phyloP scores from a whole-genome alignment of 2,888 invertebrate genomes.

The Drosophila koepferae region DNA sequence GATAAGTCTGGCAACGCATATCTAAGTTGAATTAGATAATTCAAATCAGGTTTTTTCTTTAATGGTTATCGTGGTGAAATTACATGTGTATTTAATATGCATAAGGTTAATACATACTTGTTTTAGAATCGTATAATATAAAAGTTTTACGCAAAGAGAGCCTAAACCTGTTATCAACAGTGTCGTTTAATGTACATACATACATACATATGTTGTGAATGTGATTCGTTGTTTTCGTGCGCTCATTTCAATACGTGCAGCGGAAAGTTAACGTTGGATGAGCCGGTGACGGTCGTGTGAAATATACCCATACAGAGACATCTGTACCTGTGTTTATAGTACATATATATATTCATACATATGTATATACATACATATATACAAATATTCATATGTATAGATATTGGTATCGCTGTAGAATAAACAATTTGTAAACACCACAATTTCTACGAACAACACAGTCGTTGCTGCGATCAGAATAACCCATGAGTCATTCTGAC shows the following conservation, averaged over 20 bases:
- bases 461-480: slow-evolving; percentile 49
- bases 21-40: slow-evolving; percentile 25
- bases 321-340: slow-evolving; percentile 3
- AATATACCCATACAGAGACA: slow-evolving; percentile 3
- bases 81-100: background rate
- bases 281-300: slow-evolving; percentile 7
- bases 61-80: slow-evolving; percentile 28
- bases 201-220: slow-evolving; percentile 12
- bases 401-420: slow-evolving; percentile 44
- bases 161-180: slow-evolving; percentile 72
- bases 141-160: slow-evolving; percentile 52
- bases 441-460: slow-evolving; percentile 41
- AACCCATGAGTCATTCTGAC: slow-evolving; percentile 75
- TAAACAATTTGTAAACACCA: slow-evolving; percentile 57
- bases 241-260: slow-evolving; percentile 54
- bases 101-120: background rate
- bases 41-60: slow-evolving; percentile 25
- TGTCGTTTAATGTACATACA: background rate
- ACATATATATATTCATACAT: background rate
- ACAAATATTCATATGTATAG: background rate
- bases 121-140: background rate
- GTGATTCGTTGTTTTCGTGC: slow-evolving; percentile 31
- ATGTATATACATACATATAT: slow-evolving; percentile 7
- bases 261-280: slow-evolving; percentile 37
- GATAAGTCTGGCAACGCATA: slow-evolving; percentile 25